Percentiles rank a stretch among this genome's conserved stretches.
Conservation (phyloP, 2,888 invertebrate species). For the Nysson spinosus region DNA sequence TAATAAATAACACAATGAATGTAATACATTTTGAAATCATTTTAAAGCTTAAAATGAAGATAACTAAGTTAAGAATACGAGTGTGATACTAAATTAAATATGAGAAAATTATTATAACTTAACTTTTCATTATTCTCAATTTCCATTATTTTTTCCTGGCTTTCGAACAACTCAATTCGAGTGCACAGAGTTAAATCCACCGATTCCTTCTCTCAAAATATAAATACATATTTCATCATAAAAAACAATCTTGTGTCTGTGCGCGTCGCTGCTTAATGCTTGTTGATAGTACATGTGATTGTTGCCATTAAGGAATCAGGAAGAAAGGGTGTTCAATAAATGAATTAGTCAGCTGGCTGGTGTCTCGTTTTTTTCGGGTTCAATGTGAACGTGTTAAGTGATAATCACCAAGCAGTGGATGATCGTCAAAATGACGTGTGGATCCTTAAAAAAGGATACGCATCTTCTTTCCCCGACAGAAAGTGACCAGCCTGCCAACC, state of each 20-base stretch:
- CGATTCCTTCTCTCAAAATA: too few relatives aligned
- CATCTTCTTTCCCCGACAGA: constrained; percentile 57
- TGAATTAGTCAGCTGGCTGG: constrained; percentile 5
- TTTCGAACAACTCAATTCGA: too few relatives aligned
- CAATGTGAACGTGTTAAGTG: constrained; percentile 29
- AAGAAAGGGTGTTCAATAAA: neutral
- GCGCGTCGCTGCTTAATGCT: constrained; percentile 47
- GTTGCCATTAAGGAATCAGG: constrained; percentile 11
- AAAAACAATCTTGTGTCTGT: constrained; percentile 21
- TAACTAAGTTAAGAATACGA: too few relatives aligned
- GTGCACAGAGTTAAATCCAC: too few relatives aligned
- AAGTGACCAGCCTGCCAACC: constrained; percentile 13
- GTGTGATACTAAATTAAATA: too few relatives aligned
- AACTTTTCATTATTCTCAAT: too few relatives aligned
- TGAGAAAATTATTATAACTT: too few relatives aligned
- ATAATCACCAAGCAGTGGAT: constrained; percentile 14
- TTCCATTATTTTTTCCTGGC: too few relatives aligned
- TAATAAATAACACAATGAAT: too few relatives aligned
- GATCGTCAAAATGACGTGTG: constrained; percentile 11
- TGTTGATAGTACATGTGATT: constrained; percentile 34
- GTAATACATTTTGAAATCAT: too few relatives aligned
- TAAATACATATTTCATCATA: too few relatives aligned
- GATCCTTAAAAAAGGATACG: constrained; percentile 33
- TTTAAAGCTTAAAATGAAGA: too few relatives aligned
- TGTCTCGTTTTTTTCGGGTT: constrained; percentile 33